Evolutionary conservation across 1,140 invertebrate species (phyloP).

Genomic region (Anoplolepis gracilipes): DNA sequence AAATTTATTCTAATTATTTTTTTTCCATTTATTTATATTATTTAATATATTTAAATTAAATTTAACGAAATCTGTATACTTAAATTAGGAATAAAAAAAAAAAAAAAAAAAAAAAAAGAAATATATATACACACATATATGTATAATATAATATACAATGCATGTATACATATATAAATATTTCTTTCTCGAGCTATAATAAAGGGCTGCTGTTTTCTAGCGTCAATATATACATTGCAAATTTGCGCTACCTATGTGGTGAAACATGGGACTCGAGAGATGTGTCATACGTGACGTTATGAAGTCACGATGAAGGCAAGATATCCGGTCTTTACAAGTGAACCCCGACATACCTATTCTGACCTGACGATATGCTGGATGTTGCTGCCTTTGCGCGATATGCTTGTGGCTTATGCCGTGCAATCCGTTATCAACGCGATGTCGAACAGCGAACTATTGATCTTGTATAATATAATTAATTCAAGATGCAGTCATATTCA

Average conservation of each 20-base stretch:
- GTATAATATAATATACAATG: background rate
- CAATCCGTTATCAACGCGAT: slow-evolving; percentile 33
- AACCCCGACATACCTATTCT: background rate
- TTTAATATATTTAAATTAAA: too few species aligned
- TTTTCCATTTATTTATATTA: background rate
- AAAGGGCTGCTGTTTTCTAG: background rate
- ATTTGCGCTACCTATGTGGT: background rate
- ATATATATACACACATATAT: background rate
- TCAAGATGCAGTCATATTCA: slow-evolving; percentile 43
- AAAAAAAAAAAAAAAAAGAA: too few species aligned
- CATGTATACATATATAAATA: too few species aligned
- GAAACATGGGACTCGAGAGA: slow-evolving; percentile 1
- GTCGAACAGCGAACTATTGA: slow-evolving; percentile 42
- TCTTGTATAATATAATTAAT: slow-evolving; percentile 43
- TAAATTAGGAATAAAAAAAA: too few species aligned
- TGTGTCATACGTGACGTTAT: slow-evolving; percentile 38
- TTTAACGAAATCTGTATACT: too few species aligned
- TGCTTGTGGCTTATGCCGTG: too few species aligned
- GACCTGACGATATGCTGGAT: slow-evolving; percentile 7
- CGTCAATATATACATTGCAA: background rate
- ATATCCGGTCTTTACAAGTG: slow-evolving; percentile 25
- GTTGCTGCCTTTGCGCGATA: background rate
- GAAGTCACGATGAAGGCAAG: slow-evolving; percentile 37
- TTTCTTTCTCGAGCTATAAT: background rate
- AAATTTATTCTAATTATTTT: background rate